Percentiles rank a stretch among this genome's conserved stretches.
Evolutionary conservation across 2,797 vertebrate genomes (phyloP).

Genomic region (Lepidocolaptes lacrymiger): DNA sequence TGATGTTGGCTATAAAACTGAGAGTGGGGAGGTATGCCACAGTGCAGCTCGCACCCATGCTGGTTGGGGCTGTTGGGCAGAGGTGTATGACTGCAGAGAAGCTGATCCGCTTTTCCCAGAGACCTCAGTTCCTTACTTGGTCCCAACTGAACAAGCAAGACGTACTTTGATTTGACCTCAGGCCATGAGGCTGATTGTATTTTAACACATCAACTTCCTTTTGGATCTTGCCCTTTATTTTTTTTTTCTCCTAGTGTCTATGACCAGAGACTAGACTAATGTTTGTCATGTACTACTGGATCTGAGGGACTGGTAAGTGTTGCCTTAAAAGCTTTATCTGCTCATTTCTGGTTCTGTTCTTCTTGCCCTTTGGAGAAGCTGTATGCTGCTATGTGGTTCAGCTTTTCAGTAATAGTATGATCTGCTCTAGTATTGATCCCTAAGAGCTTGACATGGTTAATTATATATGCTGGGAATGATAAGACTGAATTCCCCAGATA

Average conservation of each 20-base stretch:
- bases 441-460: conserved; percentile 13
- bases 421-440: conserved; percentile 17
- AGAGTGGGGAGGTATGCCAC: not conserved
- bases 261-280: not conserved
- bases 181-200: not conserved
- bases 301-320: not conserved
- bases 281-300: not conserved
- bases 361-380: not conserved
- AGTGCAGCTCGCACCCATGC: fast-evolving
- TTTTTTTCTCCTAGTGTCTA: not conserved
- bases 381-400: not conserved
- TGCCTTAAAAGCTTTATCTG: conserved; percentile 19
- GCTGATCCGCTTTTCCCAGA: not conserved
- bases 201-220: not conserved
- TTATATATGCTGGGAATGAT: conserved; percentile 19
- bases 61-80: not conserved
- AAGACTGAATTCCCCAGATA: conserved; percentile 1
- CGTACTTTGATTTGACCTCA: not conserved
- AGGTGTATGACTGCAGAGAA: not conserved
- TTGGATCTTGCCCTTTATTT: not conserved
- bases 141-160: not conserved
- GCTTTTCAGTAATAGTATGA: not conserved
- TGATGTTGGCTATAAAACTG: not conserved
- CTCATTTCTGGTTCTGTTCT: not conserved
- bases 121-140: fast-evolving